Evolutionary conservation across 2,797 vertebrate species (phyloP).

Genomic region (Melanotaenia nigrans): DNA sequence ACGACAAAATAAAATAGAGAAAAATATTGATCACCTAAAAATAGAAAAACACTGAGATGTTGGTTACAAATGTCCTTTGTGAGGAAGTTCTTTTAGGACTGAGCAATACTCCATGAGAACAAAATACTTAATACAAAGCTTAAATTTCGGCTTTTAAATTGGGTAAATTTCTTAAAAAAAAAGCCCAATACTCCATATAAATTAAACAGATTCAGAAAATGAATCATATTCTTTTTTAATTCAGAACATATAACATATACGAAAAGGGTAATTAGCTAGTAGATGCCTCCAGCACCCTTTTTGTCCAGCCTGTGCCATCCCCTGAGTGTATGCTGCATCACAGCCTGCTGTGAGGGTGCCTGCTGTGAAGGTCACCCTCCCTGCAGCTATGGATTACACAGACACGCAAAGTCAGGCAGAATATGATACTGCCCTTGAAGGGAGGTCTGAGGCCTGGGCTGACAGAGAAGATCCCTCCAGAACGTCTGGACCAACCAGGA

Average conservation of each 20-base stretch:
- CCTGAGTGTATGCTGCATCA: constrained; percentile 57
- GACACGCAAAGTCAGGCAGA: constrained; percentile 79
- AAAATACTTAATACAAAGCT: background rate
- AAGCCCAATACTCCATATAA: background rate
- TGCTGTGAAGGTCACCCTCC: constrained; percentile 85
- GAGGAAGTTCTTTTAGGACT: background rate
- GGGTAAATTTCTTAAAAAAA: background rate
- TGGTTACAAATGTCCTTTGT: background rate
- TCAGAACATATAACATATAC: constrained; percentile 17
- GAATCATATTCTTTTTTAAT: background rate
- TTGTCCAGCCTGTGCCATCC: constrained; percentile 55
- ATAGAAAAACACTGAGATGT: background rate
- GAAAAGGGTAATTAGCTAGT: constrained; percentile 60
- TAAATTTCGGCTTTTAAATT: background rate
- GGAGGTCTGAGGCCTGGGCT: constrained; percentile 58
- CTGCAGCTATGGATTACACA: constrained; percentile 84
- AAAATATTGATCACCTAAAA: background rate
- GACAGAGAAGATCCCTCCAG: constrained; percentile 52
- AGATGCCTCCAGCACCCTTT: constrained; percentile 50
- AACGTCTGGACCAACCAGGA: constrained; percentile 41
- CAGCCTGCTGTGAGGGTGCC: constrained; percentile 70
- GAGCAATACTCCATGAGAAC: background rate
- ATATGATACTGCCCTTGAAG: constrained; percentile 82
- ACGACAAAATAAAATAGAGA: background rate
- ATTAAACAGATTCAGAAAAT: background rate